Conservation (phyloP, 2,888 invertebrate species). For the Omphaloscelis lunosa region DNA sequence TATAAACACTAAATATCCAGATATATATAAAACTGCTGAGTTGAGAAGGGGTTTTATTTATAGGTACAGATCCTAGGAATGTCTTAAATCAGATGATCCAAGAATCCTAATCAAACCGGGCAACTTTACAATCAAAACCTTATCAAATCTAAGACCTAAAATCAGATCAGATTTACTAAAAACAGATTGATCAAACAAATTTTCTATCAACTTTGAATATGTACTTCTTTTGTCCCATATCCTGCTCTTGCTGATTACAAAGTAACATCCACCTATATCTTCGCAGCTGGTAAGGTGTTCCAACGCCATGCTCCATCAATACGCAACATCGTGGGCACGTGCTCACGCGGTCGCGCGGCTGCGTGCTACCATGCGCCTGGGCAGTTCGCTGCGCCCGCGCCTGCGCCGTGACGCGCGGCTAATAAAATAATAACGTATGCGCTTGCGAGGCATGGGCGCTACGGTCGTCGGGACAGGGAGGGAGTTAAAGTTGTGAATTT, state of each 20-base stretch:
- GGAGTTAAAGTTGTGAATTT: slow-evolving; percentile 59
- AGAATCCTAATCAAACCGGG: not conserved
- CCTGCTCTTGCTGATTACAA: not conserved
- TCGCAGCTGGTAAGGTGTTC: slow-evolving; percentile 52
- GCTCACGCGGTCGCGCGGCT: slow-evolving; percentile 67
- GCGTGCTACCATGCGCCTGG: slow-evolving; percentile 79
- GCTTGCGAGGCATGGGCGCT: slow-evolving; percentile 70
- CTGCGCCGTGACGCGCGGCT: slow-evolving; percentile 74
- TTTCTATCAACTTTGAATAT: too few relatives aligned
- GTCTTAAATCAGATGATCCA: not conserved
- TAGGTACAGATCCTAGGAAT: not conserved
- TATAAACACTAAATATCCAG: not conserved
- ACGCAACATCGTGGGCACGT: slow-evolving; percentile 67
- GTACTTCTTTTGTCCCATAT: not conserved
- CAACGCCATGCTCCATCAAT: slow-evolving; percentile 38
- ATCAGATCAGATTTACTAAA: too few relatives aligned
- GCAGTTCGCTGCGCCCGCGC: slow-evolving; percentile 71
- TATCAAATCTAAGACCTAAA: not conserved
- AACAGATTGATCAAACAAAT: too few relatives aligned
- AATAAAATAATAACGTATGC: slow-evolving; percentile 76
- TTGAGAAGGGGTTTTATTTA: not conserved
- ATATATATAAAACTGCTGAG: too few relatives aligned
- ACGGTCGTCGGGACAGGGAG: slow-evolving; percentile 69
- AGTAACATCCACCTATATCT: slow-evolving; percentile 24
- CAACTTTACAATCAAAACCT: not conserved